These are phyloP conservation scores for Pammene fasciana DNA, from an alignment of 2,888 invertebrate genomes.

Conservation along the genomic window DNA sequence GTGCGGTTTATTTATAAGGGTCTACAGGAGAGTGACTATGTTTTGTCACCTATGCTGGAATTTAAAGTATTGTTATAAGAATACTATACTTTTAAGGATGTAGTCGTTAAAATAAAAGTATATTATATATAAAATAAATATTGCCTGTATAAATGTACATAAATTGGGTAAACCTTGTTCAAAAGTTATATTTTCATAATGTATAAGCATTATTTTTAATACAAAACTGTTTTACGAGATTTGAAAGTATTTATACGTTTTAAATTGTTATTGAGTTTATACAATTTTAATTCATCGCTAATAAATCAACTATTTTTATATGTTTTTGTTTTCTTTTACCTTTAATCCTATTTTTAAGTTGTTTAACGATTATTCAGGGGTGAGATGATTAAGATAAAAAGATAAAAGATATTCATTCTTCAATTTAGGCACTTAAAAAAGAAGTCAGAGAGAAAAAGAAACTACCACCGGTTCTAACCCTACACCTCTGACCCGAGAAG, in stretches of 20 bases:
- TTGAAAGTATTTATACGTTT: constrained; percentile 29
- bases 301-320: constrained; percentile 23
- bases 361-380: no score
- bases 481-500: no score
- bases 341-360: neutral
- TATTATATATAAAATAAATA: neutral
- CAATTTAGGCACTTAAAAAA: no score
- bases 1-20: neutral
- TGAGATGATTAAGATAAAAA: no score
- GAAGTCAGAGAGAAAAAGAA: no score
- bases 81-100: no score
- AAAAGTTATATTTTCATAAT: constrained; percentile 6
- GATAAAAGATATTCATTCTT: no score
- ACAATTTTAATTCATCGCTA: constrained; percentile 7
- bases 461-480: no score
- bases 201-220: constrained; percentile 1
- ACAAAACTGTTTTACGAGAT: constrained; percentile 21
- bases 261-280: constrained; percentile 22
- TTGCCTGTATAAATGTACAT: constrained; percentile 13
- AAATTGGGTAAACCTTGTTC: neutral
- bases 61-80: neutral
- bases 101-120: no score
- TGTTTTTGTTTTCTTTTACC: constrained; percentile 2
- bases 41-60: neutral
- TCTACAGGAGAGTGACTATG: neutral